phyloP scores from a whole-genome alignment of 2,888 invertebrate species.

The Agriopis aurantiaria region DNA sequence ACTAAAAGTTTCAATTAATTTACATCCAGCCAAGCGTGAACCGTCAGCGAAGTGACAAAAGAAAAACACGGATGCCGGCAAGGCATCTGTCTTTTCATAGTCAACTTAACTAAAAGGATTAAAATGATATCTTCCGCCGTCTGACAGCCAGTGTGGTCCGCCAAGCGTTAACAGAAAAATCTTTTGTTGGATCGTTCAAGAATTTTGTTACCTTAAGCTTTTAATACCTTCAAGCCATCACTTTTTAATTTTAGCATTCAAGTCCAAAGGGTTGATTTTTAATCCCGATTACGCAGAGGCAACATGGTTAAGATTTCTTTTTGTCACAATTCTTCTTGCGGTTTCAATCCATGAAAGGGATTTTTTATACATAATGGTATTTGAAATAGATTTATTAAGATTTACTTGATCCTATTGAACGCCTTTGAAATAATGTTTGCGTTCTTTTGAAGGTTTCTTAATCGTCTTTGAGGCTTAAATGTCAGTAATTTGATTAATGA shows the following conservation, averaged over 20 bases:
- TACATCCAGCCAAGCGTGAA: constrained; percentile 65
- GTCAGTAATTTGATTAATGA: constrained; percentile 26
- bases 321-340: constrained; percentile 70
- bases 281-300: constrained; percentile 78
- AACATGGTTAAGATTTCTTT: constrained; percentile 66
- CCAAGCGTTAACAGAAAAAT: constrained; percentile 80
- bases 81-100: constrained; percentile 84
- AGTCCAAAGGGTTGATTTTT: constrained; percentile 76
- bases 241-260: constrained; percentile 83
- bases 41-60: constrained; percentile 71
- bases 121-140: constrained; percentile 85
- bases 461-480: constrained; percentile 33
- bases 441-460: constrained; percentile 24
- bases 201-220: constrained; percentile 83
- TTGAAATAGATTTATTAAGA: constrained; percentile 50
- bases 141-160: constrained; percentile 83
- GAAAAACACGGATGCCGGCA: constrained; percentile 74
- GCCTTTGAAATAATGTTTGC: constrained; percentile 24
- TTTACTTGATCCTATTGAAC: constrained; percentile 31
- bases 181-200: constrained; percentile 74
- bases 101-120: constrained; percentile 87
- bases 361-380: constrained; percentile 53
- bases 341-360: constrained; percentile 62
- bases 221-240: constrained; percentile 84
- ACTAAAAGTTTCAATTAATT: constrained; percentile 59